Conservation (phyloP, 2,797 vertebrate species). For the Anguilla pacifica region DNA sequence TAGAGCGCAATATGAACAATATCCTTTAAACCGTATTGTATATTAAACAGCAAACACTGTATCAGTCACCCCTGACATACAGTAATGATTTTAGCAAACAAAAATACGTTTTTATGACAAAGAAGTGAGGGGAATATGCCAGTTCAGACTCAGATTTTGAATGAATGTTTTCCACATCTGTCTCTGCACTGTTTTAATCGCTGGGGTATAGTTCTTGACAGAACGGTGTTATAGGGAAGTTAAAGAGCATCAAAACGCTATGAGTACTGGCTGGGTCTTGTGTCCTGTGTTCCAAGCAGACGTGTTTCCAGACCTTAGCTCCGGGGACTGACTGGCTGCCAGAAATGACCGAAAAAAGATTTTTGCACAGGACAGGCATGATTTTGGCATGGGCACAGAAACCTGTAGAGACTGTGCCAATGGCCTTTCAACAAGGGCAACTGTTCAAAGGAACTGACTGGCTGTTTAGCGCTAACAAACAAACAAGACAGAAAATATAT, state of each 20-base stretch:
- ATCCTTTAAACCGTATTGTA: neutral
- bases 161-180: neutral
- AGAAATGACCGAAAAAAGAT: neutral
- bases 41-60: neutral
- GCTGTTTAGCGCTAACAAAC: neutral
- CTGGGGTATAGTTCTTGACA: neutral
- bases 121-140: neutral
- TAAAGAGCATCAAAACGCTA: neutral
- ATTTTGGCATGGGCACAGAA: conserved; percentile 9
- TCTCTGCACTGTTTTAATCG: neutral
- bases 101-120: neutral
- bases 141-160: neutral
- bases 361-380: neutral
- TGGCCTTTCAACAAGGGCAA: neutral
- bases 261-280: neutral
- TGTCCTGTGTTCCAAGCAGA: neutral
- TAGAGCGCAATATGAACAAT: neutral
- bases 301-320: neutral
- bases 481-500: conserved; percentile 2
- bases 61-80: neutral
- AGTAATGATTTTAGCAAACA: neutral
- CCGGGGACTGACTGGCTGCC: neutral
- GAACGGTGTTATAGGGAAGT: neutral
- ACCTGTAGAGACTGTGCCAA: neutral
- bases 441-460: neutral